phyloP scores from a whole-genome alignment of 2,888 invertebrate genomes.

The Agrotis puta region DNA sequence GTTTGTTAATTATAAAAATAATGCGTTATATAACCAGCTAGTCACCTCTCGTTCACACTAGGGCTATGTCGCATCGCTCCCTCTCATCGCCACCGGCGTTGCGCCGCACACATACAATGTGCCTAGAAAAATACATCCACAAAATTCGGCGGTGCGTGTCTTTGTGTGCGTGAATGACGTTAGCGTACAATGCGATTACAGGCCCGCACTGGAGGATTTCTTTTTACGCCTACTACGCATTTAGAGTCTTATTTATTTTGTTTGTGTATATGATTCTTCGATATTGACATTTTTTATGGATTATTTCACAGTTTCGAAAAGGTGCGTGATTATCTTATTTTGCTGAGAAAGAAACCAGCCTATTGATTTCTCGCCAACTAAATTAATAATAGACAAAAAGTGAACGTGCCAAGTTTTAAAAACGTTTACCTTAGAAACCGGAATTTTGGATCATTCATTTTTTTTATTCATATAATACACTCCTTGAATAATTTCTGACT shows the following conservation, averaged over 20 bases:
- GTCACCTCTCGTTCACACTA: constrained; percentile 74
- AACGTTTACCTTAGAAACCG: constrained; percentile 38
- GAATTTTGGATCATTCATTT: constrained; percentile 38
- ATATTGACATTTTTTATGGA: constrained; percentile 19
- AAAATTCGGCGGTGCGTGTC: constrained; percentile 84
- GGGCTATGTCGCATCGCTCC: constrained; percentile 59
- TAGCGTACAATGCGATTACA: constrained; percentile 90
- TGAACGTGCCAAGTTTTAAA: constrained; percentile 54
- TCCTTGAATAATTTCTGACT: constrained; percentile 6
- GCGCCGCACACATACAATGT: constrained; percentile 81
- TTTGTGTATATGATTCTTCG: constrained; percentile 12
- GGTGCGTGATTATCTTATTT: constrained; percentile 25
- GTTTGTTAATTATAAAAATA: constrained; percentile 91
- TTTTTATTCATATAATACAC: not conserved
- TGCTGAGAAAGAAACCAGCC: constrained; percentile 26
- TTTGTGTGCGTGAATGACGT: constrained; percentile 90
- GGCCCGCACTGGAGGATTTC: constrained; percentile 79
- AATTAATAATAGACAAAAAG: constrained; percentile 55
- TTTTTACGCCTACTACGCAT: constrained; percentile 59
- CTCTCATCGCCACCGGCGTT: constrained; percentile 78
- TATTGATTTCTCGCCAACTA: constrained; percentile 58
- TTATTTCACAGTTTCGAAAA: constrained; percentile 29
- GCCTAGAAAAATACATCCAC: constrained; percentile 89
- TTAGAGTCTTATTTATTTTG: constrained; percentile 40
- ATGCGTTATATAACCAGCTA: constrained; percentile 89